Evolutionary conservation across 2,797 vertebrate species (phyloP).

Genomic region (Poliocrania exsul): DNA sequence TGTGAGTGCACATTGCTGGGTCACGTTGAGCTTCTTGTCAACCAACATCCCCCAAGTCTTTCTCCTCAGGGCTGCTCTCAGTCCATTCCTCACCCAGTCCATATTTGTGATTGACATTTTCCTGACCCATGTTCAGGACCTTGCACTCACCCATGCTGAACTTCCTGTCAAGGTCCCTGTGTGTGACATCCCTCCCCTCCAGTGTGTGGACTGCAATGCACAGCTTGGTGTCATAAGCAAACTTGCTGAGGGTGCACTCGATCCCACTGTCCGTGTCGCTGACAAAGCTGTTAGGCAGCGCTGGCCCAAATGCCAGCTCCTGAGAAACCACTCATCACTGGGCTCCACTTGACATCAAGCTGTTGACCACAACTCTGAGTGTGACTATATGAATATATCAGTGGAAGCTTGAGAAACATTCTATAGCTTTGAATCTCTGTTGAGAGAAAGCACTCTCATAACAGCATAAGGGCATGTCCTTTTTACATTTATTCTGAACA

Average conservation of each 20-base stretch:
- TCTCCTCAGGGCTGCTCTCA: not conserved
- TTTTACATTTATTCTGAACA: not conserved
- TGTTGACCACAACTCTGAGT: not conserved
- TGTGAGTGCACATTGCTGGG: not conserved
- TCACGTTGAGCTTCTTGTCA: not conserved
- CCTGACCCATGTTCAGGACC: not conserved
- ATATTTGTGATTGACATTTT: not conserved
- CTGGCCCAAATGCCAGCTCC: not conserved
- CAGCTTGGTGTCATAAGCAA: not conserved
- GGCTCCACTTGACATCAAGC: not conserved
- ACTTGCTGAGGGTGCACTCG: not conserved
- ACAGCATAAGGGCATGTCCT: not conserved
- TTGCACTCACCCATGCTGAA: not conserved
- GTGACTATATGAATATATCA: not conserved
- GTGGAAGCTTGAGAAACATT: not conserved
- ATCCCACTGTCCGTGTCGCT: not conserved
- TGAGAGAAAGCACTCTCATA: not conserved
- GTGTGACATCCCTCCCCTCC: not conserved
- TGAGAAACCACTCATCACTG: not conserved
- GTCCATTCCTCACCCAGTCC: not conserved
- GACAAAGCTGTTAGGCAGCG: accelerated
- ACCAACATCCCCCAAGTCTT: not conserved
- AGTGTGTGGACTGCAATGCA: not conserved
- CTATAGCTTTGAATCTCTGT: not conserved
- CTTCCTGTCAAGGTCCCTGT: not conserved